A percentile compares a stretch with the other conserved stretches of the same genome.
Conservation (phyloP, 2,888 invertebrate species). For the Stramonita haemastoma region DNA sequence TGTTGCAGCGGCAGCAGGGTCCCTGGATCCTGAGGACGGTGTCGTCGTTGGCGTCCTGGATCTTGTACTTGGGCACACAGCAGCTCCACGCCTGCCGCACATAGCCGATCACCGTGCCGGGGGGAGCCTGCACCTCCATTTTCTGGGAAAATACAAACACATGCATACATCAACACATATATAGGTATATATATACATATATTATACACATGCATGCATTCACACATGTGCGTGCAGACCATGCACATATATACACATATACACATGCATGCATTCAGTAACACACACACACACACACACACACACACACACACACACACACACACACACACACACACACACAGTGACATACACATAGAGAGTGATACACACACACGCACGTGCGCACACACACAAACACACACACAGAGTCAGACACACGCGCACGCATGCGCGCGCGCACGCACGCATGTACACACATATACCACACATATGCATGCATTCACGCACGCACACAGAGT, state of each 20-base stretch:
- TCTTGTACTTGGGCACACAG: constrained; percentile 70
- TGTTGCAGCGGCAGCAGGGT: constrained; percentile 84
- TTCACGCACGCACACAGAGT: too few relatives aligned
- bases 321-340: too few relatives aligned
- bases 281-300: too few relatives aligned
- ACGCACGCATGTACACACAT: too few relatives aligned
- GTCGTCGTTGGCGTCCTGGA: constrained; percentile 69
- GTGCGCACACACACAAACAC: too few relatives aligned
- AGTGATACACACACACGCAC: too few relatives aligned
- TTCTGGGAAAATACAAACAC: constrained; percentile 55
- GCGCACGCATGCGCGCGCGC: too few relatives aligned
- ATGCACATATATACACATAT: not conserved
- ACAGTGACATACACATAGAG: too few relatives aligned
- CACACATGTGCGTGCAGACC: not conserved
- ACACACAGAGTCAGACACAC: too few relatives aligned
- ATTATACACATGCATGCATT: constrained; percentile 49
- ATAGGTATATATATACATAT: constrained; percentile 43
- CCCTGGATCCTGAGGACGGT: constrained; percentile 70
- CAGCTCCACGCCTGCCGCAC: constrained; percentile 74
- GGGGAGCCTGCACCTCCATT: constrained; percentile 73
- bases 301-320: too few relatives aligned
- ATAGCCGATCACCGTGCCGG: constrained; percentile 71
- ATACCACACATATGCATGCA: too few relatives aligned
- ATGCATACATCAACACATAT: too few relatives aligned
- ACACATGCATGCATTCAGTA: not conserved